phyloP scores from a whole-genome alignment of 2,113 vertebrate species.

The Triplophysa siluroides region DNA sequence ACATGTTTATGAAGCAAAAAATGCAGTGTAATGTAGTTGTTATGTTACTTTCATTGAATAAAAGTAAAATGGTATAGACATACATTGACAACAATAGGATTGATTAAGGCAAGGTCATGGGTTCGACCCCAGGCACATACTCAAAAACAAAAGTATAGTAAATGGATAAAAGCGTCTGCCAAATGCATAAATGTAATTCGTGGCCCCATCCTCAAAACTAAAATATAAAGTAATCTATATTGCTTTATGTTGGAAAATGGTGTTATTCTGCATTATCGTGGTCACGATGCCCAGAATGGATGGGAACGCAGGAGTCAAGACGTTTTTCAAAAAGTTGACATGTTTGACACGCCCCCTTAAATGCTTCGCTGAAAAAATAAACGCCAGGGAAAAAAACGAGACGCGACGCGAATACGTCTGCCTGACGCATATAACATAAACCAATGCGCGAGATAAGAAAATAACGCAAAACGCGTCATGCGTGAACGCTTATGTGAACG shows the following conservation, averaged over 20 bases:
- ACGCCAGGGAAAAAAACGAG: neutral
- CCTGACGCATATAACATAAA: neutral
- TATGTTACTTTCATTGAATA: neutral
- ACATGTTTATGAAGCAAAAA: neutral
- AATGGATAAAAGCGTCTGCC: too few relatives aligned
- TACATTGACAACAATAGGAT: neutral
- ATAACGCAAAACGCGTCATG: too few relatives aligned
- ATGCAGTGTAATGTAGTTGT: neutral
- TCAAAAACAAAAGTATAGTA: too few relatives aligned
- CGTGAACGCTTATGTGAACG: neutral
- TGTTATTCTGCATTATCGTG: too few relatives aligned
- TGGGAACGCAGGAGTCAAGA: neutral
- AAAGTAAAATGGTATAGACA: neutral
- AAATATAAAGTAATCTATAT: neutral
- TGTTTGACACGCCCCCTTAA: neutral
- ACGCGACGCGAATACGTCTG: neutral
- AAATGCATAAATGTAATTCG: too few relatives aligned
- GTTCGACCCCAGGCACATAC: too few relatives aligned
- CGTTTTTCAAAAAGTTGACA: neutral
- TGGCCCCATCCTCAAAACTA: neutral
- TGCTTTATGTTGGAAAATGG: too few relatives aligned
- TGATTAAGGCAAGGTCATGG: too few relatives aligned
- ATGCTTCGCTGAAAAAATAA: neutral
- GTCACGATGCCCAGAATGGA: too few relatives aligned
- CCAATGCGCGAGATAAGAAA: too few relatives aligned